These are phyloP conservation scores for Enteromius radiatus DNA, from an alignment of 2,797 vertebrate species.

Conservation along the genomic window DNA sequence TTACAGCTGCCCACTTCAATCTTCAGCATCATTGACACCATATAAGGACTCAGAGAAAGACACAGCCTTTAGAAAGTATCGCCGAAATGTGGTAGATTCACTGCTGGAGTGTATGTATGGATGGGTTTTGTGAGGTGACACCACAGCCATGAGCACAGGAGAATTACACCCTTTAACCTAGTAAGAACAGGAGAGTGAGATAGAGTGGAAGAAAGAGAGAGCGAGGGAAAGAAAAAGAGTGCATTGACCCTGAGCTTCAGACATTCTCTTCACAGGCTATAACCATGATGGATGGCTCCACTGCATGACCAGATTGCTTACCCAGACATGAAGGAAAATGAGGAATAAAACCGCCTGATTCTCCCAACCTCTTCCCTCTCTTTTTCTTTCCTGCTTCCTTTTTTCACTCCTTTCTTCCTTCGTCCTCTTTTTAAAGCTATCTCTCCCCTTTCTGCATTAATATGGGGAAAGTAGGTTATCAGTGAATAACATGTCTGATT, in stretches of 20 bases:
- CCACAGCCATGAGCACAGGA: conserved; percentile 62
- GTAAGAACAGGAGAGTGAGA: conserved; percentile 25
- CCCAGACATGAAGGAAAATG: conserved; percentile 75
- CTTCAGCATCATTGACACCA: conserved; percentile 43
- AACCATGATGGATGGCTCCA: conserved; percentile 76
- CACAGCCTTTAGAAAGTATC: conserved; percentile 26
- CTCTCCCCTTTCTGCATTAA: conserved; percentile 41
- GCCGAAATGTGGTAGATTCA: background rate
- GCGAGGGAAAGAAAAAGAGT: conserved; percentile 37
- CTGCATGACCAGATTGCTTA: conserved; percentile 76
- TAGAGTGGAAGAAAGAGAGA: conserved; percentile 23
- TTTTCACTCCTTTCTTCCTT: conserved; percentile 11
- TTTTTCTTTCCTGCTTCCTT: conserved; percentile 39
- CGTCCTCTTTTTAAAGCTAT: conserved; percentile 32
- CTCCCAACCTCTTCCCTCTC: conserved; percentile 59
- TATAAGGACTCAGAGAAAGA: conserved; percentile 34
- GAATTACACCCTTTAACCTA: conserved; percentile 60
- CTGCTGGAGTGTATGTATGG: background rate
- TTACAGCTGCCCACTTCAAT: conserved; percentile 47
- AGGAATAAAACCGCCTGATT: conserved; percentile 68
- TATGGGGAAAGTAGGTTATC: conserved; percentile 42
- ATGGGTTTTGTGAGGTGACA: conserved; percentile 30
- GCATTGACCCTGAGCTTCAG: conserved; percentile 64
- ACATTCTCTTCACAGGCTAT: conserved; percentile 69
- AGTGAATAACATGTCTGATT: conserved; percentile 56